Evolutionary conservation across 2,888 invertebrate species (phyloP).

Genomic region (Hypolimnas misippus): DNA sequence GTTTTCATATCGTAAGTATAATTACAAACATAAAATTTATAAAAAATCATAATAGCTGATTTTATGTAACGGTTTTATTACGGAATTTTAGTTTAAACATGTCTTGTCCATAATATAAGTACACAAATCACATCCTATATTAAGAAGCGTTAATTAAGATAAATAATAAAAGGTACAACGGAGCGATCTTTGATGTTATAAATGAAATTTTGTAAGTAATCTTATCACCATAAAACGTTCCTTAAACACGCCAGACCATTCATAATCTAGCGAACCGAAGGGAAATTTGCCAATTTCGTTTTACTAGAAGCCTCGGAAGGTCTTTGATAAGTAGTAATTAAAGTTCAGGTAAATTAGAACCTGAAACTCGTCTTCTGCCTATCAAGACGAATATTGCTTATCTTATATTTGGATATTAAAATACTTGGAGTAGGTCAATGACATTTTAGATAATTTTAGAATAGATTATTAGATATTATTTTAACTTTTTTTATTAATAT

Average conservation of each 20-base stretch:
- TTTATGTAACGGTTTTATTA: too few relatives aligned
- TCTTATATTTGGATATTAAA: neutral
- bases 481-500: too few relatives aligned
- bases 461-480: too few relatives aligned
- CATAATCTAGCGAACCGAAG: slow-evolving; percentile 4
- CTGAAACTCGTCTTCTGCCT: slow-evolving; percentile 5
- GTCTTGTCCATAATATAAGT: neutral
- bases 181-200: neutral
- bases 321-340: slow-evolving; percentile 7
- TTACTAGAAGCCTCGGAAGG: slow-evolving; percentile 1
- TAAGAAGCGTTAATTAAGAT: neutral
- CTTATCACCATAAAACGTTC: slow-evolving; percentile 5
- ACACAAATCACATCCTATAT: neutral
- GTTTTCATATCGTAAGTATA: too few relatives aligned
- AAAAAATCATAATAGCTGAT: too few relatives aligned
- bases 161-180: neutral
- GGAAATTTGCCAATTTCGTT: slow-evolving; percentile 13
- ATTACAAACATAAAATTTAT: too few relatives aligned
- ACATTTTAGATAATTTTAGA: neutral
- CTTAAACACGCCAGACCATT: neutral
- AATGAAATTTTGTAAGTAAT: neutral
- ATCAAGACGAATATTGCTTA: neutral
- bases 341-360: slow-evolving; percentile 10
- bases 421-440: neutral
- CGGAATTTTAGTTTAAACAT: too few relatives aligned